Percentiles rank a stretch among this genome's conserved stretches.
phyloP scores from a whole-genome alignment of 1,140 invertebrate genomes.

The Drosophila bocqueti region DNA sequence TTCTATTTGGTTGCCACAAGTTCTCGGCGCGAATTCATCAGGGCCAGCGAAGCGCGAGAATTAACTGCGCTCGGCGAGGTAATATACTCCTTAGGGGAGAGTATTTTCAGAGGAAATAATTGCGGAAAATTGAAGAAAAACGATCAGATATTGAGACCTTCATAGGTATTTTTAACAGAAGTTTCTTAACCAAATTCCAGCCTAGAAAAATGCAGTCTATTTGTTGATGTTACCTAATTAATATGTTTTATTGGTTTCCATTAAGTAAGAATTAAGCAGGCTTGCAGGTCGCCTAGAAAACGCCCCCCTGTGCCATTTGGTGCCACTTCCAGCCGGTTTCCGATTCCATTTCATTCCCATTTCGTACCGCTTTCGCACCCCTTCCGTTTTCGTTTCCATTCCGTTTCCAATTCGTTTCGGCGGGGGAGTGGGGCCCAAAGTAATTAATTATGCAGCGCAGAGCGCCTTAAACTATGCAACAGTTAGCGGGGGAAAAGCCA shows the following conservation, averaged over 20 bases:
- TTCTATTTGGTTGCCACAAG: slow-evolving; percentile 71
- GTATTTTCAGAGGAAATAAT: not conserved
- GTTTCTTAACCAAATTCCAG: not conserved
- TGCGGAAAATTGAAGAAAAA: not conserved
- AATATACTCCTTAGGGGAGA: not conserved
- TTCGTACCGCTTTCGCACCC: too few species aligned
- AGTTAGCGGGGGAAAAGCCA: slow-evolving; percentile 55
- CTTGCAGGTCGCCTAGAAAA: not conserved
- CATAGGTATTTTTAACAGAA: not conserved
- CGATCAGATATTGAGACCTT: not conserved
- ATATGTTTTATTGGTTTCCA: not conserved
- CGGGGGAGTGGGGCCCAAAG: slow-evolving; percentile 11
- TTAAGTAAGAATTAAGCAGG: not conserved
- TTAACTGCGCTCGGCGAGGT: not conserved
- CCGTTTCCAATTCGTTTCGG: not conserved
- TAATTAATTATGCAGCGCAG: slow-evolving; percentile 73
- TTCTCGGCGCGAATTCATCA: slow-evolving; percentile 53
- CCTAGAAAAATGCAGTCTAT: too few species aligned
- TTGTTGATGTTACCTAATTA: too few species aligned
- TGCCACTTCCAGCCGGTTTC: not conserved
- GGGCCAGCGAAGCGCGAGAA: not conserved
- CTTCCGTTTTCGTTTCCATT: slow-evolving; percentile 1
- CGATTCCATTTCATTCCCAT: not conserved
- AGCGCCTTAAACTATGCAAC: slow-evolving; percentile 69
- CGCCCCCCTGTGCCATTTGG: not conserved